Evolutionary conservation across 1,140 invertebrate species (phyloP).

Genomic region (Dinothrombium tinctorium): DNA sequence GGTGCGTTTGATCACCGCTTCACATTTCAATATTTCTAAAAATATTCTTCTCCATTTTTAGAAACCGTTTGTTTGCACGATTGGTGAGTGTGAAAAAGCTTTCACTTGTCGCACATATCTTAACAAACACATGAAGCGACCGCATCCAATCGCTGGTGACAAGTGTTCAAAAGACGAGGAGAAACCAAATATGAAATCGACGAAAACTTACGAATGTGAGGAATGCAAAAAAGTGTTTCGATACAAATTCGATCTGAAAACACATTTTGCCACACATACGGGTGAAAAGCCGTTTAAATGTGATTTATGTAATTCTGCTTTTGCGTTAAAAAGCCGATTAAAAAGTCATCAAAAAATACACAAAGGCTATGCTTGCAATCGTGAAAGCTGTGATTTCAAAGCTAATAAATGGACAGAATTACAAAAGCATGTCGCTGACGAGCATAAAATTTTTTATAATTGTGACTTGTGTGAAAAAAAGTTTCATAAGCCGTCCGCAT

Average conservation of each 20-base stretch:
- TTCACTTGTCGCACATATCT: conserved; percentile 4
- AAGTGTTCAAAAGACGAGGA: background rate
- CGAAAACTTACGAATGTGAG: conserved; percentile 11
- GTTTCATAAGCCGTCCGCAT: background rate
- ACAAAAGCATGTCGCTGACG: background rate
- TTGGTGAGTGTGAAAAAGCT: conserved; percentile 2
- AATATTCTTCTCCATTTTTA: no score
- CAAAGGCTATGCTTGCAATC: conserved; percentile 16
- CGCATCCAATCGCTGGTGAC: background rate
- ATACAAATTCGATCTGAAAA: conserved; percentile 5
- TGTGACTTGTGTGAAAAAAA: conserved; percentile 2
- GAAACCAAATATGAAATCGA: no score
- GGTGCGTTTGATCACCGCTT: no score
- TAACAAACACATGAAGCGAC: conserved; percentile 3
- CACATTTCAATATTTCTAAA: no score
- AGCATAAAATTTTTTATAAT: background rate
- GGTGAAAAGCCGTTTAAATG: conserved; percentile 24
- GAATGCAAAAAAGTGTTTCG: conserved; percentile 14
- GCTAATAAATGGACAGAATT: conserved; percentile 3
- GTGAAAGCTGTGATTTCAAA: background rate
- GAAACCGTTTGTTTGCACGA: conserved; percentile 1
- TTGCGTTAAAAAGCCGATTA: conserved; percentile 1
- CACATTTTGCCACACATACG: conserved; percentile 9
- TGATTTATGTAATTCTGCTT: conserved; percentile 22
- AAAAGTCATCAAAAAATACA: conserved; percentile 18